These are phyloP conservation scores for Herpailurus yagouaroundi DNA, from an alignment of 2,113 vertebrate species.

Conservation along the genomic window DNA sequence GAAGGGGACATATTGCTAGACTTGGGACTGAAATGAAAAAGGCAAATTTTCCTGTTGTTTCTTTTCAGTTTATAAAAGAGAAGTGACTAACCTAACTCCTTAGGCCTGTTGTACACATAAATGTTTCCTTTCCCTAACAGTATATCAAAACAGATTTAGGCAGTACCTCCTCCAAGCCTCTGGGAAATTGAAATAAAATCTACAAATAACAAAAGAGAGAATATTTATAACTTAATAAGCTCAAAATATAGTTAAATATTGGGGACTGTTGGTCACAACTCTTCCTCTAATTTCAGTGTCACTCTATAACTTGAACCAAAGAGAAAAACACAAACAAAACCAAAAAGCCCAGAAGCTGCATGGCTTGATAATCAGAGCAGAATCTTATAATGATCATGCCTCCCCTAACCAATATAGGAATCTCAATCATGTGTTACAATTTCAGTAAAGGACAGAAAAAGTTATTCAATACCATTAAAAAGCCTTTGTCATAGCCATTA, in stretches of 20 bases:
- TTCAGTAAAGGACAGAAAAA: conserved; percentile 40
- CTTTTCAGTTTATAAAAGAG: not conserved
- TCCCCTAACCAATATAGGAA: not conserved
- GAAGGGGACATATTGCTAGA: not conserved
- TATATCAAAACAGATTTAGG: not conserved
- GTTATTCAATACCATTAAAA: not conserved
- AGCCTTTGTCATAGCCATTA: not conserved
- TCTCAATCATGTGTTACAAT: not conserved
- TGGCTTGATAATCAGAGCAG: not conserved
- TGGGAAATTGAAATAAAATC: conserved; percentile 49
- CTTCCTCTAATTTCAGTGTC: not conserved
- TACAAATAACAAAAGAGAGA: not conserved
- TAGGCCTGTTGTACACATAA: not conserved
- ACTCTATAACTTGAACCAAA: not conserved
- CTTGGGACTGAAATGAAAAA: conserved; percentile 13
- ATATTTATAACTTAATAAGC: not conserved
- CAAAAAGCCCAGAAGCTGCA: not conserved
- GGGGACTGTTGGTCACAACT: not conserved
- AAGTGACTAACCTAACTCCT: not conserved
- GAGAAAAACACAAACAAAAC: not conserved
- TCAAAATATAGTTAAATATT: conserved; percentile 5
- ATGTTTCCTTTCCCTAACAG: conserved; percentile 13
- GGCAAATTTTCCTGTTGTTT: not conserved
- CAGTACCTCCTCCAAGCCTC: not conserved
- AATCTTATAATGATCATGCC: not conserved